These are phyloP conservation scores for Blera fallax DNA, from an alignment of 2,888 invertebrate species.

Conservation along the genomic window DNA sequence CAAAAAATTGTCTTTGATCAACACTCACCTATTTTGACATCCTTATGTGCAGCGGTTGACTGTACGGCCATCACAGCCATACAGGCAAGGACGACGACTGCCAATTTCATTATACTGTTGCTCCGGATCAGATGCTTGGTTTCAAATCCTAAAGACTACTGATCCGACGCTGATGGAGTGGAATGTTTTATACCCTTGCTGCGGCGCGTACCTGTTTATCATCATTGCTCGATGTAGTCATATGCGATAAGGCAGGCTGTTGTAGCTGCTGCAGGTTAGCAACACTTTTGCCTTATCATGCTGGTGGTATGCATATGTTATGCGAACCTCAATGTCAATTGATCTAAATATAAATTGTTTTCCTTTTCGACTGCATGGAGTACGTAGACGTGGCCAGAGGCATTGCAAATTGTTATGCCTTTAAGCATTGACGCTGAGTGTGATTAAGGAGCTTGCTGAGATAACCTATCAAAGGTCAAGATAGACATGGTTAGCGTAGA, in stretches of 20 bases:
- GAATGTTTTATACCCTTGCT: conserved; percentile 8
- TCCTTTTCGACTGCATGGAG: neutral
- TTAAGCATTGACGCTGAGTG: neutral
- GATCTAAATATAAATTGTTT: conserved; percentile 10
- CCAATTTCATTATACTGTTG: conserved; percentile 76
- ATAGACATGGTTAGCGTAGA: neutral
- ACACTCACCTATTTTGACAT: conserved; percentile 25
- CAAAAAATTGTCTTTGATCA: neutral
- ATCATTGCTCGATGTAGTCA: neutral
- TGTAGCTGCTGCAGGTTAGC: neutral
- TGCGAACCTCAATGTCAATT: neutral
- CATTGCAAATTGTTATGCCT: neutral
- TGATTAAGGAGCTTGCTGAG: neutral
- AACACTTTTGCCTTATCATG: neutral
- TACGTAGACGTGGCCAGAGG: neutral
- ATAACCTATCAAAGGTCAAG: conserved; percentile 1
- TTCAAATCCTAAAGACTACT: conserved; percentile 12
- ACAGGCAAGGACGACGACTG: conserved; percentile 76
- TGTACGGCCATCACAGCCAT: conserved; percentile 76
- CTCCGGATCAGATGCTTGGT: conserved; percentile 53
- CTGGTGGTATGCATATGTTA: neutral
- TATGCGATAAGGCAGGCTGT: neutral
- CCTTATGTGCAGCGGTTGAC: conserved; percentile 72
- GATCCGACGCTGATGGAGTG: no score
- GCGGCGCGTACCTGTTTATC: conserved; percentile 8